Evolutionary conservation across 1,140 invertebrate species (phyloP).

Genomic region (Lepidotrigona ventralis): DNA sequence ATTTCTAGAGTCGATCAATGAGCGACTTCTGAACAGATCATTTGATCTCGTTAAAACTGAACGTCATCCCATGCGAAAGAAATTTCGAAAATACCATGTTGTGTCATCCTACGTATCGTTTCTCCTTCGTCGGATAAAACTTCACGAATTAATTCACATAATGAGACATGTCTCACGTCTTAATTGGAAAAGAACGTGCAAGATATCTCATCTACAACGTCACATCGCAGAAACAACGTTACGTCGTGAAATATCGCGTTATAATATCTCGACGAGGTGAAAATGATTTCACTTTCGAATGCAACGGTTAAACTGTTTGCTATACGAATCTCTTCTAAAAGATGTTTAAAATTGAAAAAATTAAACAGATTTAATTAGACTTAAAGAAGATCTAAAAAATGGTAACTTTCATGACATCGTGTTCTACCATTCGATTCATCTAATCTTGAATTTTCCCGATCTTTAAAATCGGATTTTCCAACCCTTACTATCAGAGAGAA

Average conservation of each 20-base stretch:
- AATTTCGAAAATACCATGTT: too few species aligned
- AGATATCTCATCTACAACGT: background rate
- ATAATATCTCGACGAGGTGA: background rate
- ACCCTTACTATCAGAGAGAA: background rate
- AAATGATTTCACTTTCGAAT: background rate
- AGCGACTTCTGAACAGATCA: too few species aligned
- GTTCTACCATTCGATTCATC: background rate
- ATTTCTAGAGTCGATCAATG: too few species aligned
- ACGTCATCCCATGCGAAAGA: too few species aligned
- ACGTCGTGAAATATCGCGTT: background rate
- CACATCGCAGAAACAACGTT: background rate
- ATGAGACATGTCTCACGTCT: background rate
- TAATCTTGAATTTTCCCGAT: background rate
- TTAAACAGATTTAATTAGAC: background rate
- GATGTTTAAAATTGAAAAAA: background rate
- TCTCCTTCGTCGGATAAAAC: background rate
- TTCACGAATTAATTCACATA: background rate
- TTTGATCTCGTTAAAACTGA: too few species aligned
- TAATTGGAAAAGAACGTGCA: background rate
- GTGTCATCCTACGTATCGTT: too few species aligned
- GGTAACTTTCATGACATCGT: background rate
- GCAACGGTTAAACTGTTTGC: background rate
- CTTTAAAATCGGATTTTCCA: background rate
- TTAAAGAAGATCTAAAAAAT: too few species aligned
- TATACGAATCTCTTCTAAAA: background rate